Evolutionary conservation across 2,113 vertebrate genomes (phyloP), one percentile per base, ranked within the genome.

Genomic region (Cololabis saira): DNA sequence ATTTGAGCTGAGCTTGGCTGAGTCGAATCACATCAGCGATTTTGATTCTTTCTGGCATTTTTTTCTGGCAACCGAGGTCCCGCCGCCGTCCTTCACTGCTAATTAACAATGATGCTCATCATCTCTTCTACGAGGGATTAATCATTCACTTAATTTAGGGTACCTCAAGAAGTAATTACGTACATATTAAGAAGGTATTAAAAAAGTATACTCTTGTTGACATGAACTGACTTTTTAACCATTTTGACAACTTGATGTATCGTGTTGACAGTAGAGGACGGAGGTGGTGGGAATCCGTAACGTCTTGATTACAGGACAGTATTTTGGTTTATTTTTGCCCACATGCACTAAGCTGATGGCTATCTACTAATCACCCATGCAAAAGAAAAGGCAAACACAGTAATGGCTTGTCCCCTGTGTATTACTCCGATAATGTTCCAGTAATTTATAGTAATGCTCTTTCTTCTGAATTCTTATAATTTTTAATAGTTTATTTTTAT

Each of bases 321-420:
- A n/a, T 53, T 63, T 73, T 48, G 27, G 67, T 67, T 71, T 75
- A 65, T 40, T 27, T 55, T 61, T 51, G 71, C 62, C 19, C 49
- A 21, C 56, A 22, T 53, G 49, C 40, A 52, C 24, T 76, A 2
- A n/a, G 64, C 61, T 57, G 80, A 88, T 85, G 76, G 24, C 33
- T 82, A 88, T 88, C 86, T 87, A 13, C 73, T 80, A 84, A 84
- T 84, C 69, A 88, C 72, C 37, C 56, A 61, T 24, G 42, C 17
- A 52, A 61, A 27, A 58, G 44, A 62, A 55, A 61, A 80, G 57
- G 72, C 70, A 77, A 87, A 83, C 69, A 73, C 60, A 64, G 27
- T 87, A 84, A 88, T 83, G 56, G 79, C 47, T 64, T 81, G 18
- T 37, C 12, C n/a, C n/a, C n/a, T n/a, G n/a, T n/a, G n/a, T n/a